These are phyloP conservation scores for Diuraphis noxia DNA, from an alignment of 1,140 invertebrate species.

Conservation along the genomic window DNA sequence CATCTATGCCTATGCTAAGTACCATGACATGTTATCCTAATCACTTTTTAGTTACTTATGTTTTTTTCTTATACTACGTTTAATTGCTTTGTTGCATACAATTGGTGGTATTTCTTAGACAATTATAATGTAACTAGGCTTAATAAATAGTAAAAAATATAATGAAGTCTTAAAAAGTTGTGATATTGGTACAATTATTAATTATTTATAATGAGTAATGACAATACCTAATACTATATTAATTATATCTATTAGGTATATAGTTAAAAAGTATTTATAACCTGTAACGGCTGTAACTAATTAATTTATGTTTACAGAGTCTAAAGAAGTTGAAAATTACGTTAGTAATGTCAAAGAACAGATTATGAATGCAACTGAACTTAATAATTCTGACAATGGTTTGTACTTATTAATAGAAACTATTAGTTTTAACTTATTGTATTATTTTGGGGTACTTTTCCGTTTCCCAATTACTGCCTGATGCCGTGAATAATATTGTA, in stretches of 20 bases:
- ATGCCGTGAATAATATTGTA: too few relatives aligned
- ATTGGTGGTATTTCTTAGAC: neutral
- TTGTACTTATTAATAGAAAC: neutral
- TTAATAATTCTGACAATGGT: conserved; percentile 37
- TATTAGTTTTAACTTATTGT: too few relatives aligned
- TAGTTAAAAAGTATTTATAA: neutral
- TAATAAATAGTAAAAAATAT: neutral
- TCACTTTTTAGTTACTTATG: neutral
- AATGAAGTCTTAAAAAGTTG: too few relatives aligned
- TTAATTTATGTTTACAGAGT: conserved; percentile 16
- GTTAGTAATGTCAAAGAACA: conserved; percentile 27
- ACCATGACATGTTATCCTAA: too few relatives aligned
- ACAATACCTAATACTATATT: too few relatives aligned
- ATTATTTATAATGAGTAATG: too few relatives aligned
- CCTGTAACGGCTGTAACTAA: neutral
- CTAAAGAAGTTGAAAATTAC: conserved; percentile 23
- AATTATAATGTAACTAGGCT: too few relatives aligned
- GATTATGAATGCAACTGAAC: conserved; percentile 28
- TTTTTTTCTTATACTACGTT: neutral
- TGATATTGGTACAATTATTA: too few relatives aligned
- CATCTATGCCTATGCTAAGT: too few relatives aligned
- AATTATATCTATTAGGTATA: neutral
- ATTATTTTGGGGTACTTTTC: too few relatives aligned
- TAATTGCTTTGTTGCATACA: neutral
- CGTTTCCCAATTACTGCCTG: too few relatives aligned